Conservation (phyloP, 1,140 invertebrate species). For the Homarus americanus region DNA sequence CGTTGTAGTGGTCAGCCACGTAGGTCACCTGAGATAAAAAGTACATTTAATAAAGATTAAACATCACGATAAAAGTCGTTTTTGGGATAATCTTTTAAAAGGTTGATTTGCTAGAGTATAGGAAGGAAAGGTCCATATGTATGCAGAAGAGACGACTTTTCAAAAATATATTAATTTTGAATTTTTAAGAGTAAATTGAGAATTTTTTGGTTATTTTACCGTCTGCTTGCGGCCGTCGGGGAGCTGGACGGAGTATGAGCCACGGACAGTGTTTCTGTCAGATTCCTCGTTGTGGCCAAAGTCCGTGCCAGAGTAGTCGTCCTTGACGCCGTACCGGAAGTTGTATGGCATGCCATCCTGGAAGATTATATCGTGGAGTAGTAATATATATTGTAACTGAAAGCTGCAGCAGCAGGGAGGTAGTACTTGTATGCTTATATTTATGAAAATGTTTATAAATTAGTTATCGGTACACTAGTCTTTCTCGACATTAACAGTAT, state of each 20-base stretch:
- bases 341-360: conserved; percentile 70
- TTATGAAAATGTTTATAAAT: no score
- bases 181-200: not conserved
- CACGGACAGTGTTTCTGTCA: conserved; percentile 75
- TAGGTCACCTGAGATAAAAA: conserved; percentile 34
- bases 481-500: no score
- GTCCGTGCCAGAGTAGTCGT: conserved; percentile 74
- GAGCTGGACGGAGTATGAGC: conserved; percentile 75
- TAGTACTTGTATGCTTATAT: no score
- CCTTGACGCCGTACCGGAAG: conserved; percentile 74
- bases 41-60: no score
- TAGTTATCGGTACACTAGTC: no score
- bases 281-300: conserved; percentile 74
- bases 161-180: not conserved
- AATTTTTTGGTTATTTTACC: conserved; percentile 45
- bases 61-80: no score
- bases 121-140: no score
- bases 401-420: no score
- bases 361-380: no score
- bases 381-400: no score
- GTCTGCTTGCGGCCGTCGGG: conserved; percentile 76
- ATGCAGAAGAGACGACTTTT: not conserved
- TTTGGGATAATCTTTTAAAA: no score
- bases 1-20: conserved; percentile 44
- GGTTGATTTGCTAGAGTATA: no score